Evolutionary conservation across 2,113 vertebrate species (phyloP).

Genomic region (Asarcornis scutulata): DNA sequence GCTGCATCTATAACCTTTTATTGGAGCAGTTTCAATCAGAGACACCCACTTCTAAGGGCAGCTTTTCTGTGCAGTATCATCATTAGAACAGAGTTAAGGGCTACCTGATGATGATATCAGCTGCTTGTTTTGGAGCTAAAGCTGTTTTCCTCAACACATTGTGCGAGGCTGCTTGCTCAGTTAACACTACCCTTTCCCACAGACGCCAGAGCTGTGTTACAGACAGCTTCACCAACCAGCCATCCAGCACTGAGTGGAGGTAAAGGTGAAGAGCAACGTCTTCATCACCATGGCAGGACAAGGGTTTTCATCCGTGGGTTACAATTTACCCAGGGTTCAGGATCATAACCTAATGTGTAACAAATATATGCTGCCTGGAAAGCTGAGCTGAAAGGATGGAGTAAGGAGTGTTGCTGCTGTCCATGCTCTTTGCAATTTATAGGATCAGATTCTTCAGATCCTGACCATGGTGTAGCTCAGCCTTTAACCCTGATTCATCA

Average conservation of each 20-base stretch:
- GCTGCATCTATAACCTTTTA: neutral
- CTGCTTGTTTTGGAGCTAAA: slow-evolving; percentile 21
- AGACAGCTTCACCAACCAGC: neutral
- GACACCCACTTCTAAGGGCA: neutral
- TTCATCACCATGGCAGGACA: neutral
- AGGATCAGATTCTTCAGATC: neutral
- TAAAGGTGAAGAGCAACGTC: neutral
- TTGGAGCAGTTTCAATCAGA: neutral
- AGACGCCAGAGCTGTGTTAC: neutral
- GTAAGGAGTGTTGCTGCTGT: neutral
- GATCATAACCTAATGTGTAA: neutral
- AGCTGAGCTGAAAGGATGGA: neutral
- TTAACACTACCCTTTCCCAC: neutral
- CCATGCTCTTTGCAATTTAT: neutral
- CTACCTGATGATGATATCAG: neutral
- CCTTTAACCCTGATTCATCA: neutral
- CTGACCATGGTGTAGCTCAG: neutral
- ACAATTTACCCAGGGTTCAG: neutral
- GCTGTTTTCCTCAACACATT: neutral
- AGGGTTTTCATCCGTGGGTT: neutral
- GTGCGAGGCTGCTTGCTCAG: neutral
- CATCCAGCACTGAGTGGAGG: neutral
- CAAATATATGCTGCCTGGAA: neutral
- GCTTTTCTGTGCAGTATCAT: neutral
- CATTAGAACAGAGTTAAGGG: neutral